Percentiles rank a stretch among this genome's conserved stretches.
phyloP scores from a whole-genome alignment of 2,888 invertebrate species.

The Clepsis dumicolana region DNA sequence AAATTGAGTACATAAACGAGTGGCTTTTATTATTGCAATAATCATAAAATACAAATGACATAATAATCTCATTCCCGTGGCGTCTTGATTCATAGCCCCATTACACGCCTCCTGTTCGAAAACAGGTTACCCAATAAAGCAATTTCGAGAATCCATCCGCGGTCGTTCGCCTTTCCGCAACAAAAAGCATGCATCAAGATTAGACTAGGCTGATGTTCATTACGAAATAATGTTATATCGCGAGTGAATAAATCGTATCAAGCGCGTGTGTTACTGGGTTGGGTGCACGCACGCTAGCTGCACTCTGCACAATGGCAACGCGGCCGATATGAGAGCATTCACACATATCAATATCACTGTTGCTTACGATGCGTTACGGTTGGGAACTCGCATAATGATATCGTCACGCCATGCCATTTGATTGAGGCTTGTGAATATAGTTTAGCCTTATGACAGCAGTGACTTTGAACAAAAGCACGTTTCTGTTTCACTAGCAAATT shows the following conservation, averaged over 20 bases:
- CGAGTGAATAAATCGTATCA: constrained; percentile 52
- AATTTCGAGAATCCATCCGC: constrained; percentile 78
- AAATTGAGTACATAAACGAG: constrained; percentile 42
- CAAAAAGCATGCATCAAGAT: constrained; percentile 74
- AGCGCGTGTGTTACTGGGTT: constrained; percentile 55
- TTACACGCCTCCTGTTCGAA: constrained; percentile 72
- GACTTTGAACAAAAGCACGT: neutral
- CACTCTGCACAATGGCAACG: constrained; percentile 51
- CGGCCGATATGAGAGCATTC: constrained; percentile 49
- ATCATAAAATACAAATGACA: constrained; percentile 43
- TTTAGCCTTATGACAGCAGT: constrained; percentile 22
- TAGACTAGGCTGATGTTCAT: constrained; percentile 64
- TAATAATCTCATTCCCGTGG: constrained; percentile 63
- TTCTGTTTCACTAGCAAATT: neutral
- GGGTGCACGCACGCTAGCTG: constrained; percentile 58
- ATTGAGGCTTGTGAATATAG: constrained; percentile 41
- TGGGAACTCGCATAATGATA: constrained; percentile 28
- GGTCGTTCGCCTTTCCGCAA: constrained; percentile 76
- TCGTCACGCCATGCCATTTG: constrained; percentile 45
- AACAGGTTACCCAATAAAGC: constrained; percentile 82
- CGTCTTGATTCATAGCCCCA: constrained; percentile 69
- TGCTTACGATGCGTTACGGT: constrained; percentile 48
- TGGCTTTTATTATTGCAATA: constrained; percentile 27
- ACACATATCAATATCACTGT: constrained; percentile 47
- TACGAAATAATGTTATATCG: constrained; percentile 51